Conservation (phyloP, 2,797 vertebrate genomes). For the Macroramphosus scolopax region DNA sequence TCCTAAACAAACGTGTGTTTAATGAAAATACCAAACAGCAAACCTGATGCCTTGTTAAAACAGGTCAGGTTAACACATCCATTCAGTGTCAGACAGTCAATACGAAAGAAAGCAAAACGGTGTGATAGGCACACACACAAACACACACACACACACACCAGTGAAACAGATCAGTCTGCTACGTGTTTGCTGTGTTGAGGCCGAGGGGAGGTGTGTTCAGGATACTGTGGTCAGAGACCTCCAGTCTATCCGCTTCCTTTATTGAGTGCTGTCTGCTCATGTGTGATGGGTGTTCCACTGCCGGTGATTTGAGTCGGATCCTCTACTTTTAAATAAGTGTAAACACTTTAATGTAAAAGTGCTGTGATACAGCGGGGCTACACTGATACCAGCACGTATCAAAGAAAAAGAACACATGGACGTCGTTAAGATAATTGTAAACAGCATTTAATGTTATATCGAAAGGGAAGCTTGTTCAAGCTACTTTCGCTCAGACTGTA, state of each 20-base stretch:
- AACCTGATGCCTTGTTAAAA: neutral
- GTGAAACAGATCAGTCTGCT: conserved; percentile 12
- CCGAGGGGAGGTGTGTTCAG: conserved; percentile 64
- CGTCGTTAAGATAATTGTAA: no score
- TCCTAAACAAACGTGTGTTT: neutral
- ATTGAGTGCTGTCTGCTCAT: conserved; percentile 43
- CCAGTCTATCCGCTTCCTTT: conserved; percentile 72
- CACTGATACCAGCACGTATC: no score
- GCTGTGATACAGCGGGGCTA: neutral
- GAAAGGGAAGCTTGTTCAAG: no score
- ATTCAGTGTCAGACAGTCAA: neutral
- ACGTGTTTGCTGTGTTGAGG: conserved; percentile 29
- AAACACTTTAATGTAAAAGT: neutral
- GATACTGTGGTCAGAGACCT: conserved; percentile 77
- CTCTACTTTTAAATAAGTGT: neutral
- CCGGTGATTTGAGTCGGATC: neutral
- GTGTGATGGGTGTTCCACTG: conserved; percentile 4
- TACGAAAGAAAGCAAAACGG: no score
- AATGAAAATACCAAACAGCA: neutral
- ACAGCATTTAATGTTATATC: no score
- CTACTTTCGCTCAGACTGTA: no score
- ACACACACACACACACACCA: neutral
- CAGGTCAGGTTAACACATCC: neutral
- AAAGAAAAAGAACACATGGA: neutral
- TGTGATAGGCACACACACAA: neutral